Conservation (phyloP, 2,888 invertebrate species). For the Scaptomyza polygonia region DNA sequence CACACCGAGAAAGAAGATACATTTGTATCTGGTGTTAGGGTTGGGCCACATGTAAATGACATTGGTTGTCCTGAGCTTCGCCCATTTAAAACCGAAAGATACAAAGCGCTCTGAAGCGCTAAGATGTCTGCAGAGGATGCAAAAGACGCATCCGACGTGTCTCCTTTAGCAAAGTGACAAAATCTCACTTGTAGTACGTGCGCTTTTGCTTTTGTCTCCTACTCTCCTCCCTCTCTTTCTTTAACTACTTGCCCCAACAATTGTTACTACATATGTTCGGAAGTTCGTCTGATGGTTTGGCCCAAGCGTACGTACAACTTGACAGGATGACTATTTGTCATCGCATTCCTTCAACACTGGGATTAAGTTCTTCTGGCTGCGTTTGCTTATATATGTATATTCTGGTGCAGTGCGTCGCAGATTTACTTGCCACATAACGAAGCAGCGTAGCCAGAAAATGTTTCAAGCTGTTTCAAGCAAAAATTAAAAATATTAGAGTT, state of each 20-base stretch:
- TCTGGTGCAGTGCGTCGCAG: conserved; percentile 38
- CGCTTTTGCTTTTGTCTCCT: conserved; percentile 25
- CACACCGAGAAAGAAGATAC: conserved; percentile 46
- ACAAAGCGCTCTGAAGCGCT: conserved; percentile 20
- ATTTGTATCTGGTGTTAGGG: conserved; percentile 57
- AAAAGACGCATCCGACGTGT: conserved; percentile 67
- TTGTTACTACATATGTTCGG: conserved; percentile 58
- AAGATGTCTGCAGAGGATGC: conserved; percentile 44
- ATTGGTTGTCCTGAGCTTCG: conserved; percentile 18
- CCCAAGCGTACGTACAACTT: conserved; percentile 27
- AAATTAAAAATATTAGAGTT: not conserved
- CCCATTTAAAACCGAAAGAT: conserved; percentile 31
- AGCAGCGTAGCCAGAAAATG: conserved; percentile 2
- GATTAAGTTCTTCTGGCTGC: conserved; percentile 70
- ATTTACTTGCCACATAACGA: conserved; percentile 39
- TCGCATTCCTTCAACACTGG: conserved; percentile 72
- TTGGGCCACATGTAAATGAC: conserved; percentile 57
- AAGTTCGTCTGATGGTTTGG: conserved; percentile 30
- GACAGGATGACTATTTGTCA: conserved; percentile 78
- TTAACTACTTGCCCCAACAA: conserved; percentile 24
- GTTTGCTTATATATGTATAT: conserved; percentile 5
- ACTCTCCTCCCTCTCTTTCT: too few relatives aligned
- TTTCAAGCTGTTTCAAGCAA: not conserved
- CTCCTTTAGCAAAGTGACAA: conserved; percentile 68
- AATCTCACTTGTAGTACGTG: conserved; percentile 61